Percentiles rank a stretch among this genome's conserved stretches.
phyloP scores from a whole-genome alignment of 2,888 invertebrate species.

The Patella depressa region DNA sequence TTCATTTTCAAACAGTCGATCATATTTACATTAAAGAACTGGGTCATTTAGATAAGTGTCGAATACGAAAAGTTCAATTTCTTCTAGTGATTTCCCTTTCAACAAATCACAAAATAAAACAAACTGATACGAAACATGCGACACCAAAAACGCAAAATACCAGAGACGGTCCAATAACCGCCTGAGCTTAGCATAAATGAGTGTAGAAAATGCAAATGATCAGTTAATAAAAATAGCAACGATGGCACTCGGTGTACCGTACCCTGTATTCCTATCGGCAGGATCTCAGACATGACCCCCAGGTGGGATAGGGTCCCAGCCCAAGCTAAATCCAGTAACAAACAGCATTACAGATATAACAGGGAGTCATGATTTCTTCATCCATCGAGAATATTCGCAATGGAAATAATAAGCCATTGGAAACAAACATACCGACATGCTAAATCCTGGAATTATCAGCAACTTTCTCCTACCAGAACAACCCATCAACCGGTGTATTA shows the following conservation, averaged over 20 bases:
- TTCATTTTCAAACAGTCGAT: too few relatives aligned
- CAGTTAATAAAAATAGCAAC: slow-evolving; percentile 89
- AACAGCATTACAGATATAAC: slow-evolving; percentile 64
- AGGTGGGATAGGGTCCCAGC: slow-evolving; percentile 72
- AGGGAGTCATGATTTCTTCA: slow-evolving; percentile 51
- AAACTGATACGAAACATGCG: slow-evolving; percentile 80
- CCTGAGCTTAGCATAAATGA: slow-evolving; percentile 59
- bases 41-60: slow-evolving; percentile 37
- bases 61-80: slow-evolving; percentile 76
- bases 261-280: slow-evolving; percentile 85
- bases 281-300: slow-evolving; percentile 74
- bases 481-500: slow-evolving; percentile 77
- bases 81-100: slow-evolving; percentile 90
- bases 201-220: slow-evolving; percentile 67
- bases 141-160: slow-evolving; percentile 86
- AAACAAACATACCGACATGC: slow-evolving; percentile 63
- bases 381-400: slow-evolving; percentile 8
- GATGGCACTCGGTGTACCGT: slow-evolving; percentile 83
- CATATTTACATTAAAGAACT: too few relatives aligned
- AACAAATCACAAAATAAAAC: slow-evolving; percentile 87
- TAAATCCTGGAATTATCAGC: slow-evolving; percentile 83
- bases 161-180: slow-evolving; percentile 66
- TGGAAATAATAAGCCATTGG: slow-evolving; percentile 64
- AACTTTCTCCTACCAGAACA: slow-evolving; percentile 89
- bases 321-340: slow-evolving; percentile 69